Conservation (phyloP, 1,140 invertebrate genomes). For the Drosophila tsacasi region DNA sequence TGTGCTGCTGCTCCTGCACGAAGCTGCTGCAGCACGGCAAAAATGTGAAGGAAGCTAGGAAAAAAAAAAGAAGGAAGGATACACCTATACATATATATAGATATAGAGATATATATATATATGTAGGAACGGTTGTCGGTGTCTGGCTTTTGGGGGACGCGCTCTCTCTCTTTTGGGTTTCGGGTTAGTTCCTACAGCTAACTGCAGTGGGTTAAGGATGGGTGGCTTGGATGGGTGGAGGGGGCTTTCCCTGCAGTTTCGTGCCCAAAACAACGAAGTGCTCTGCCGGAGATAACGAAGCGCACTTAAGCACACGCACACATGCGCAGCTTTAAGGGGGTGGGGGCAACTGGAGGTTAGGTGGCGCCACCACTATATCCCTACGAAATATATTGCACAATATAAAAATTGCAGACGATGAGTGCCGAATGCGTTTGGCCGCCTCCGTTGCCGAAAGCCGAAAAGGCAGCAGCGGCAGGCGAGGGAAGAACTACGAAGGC, state of each 20-base stretch:
- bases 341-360: background rate
- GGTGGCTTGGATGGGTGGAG: background rate
- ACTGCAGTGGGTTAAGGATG: conserved; percentile 43
- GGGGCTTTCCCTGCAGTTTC: conserved; percentile 8
- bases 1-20: conserved; percentile 43
- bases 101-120: conserved; percentile 8
- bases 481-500: conserved; percentile 10
- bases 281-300: conserved; percentile 81
- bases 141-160: conserved; percentile 68
- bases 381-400: conserved; percentile 83
- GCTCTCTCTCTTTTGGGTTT: conserved; percentile 45
- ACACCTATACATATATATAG: conserved; percentile 13
- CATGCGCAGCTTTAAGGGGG: conserved; percentile 30
- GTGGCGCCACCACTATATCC: conserved; percentile 43
- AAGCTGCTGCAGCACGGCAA: conserved; percentile 56
- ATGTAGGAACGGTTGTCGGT: conserved; percentile 53
- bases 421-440: conserved; percentile 70
- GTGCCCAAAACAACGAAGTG: conserved; percentile 82
- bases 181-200: conserved; percentile 59
- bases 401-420: conserved; percentile 82
- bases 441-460: conserved; percentile 48
- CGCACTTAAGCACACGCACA: conserved; percentile 77
- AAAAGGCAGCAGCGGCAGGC: conserved; percentile 57
- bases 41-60: conserved; percentile 50
- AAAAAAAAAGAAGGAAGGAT: conserved; percentile 21